Percentiles rank a stretch among this genome's conserved stretches.
Conservation (phyloP, 2,797 vertebrate genomes). For the Nannoperca australis region DNA sequence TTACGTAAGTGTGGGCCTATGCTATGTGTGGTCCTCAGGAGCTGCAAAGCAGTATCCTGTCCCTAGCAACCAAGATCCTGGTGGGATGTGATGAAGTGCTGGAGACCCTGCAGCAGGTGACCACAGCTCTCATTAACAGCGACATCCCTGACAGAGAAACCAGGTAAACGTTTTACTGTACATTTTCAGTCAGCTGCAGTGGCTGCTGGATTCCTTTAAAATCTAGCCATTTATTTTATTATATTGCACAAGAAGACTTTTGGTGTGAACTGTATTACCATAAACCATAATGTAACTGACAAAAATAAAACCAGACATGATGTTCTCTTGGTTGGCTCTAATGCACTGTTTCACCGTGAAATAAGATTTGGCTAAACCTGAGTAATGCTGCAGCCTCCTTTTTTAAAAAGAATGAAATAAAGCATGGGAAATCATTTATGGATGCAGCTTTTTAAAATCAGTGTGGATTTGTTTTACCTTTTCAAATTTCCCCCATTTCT, state of each 20-base stretch:
- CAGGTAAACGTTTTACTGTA: constrained; percentile 83
- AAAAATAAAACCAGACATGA: constrained; percentile 12
- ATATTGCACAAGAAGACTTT: constrained; percentile 12
- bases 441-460: constrained; percentile 5
- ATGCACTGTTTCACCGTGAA: constrained; percentile 30
- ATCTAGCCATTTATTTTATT: constrained; percentile 2
- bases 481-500: background rate
- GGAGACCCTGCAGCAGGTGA: constrained; percentile 97
- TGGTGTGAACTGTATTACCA: constrained; percentile 17
- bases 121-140: constrained; percentile 96
- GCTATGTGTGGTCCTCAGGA: constrained; percentile 86
- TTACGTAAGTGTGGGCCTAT: constrained; percentile 81
- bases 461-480: background rate
- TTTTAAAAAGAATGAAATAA: constrained; percentile 11
- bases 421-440: constrained; percentile 17
- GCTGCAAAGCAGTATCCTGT: constrained; percentile 95
- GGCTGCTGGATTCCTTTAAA: constrained; percentile 4
- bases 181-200: background rate
- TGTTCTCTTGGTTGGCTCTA: constrained; percentile 22
- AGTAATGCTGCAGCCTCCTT: constrained; percentile 17
- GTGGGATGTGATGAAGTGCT: constrained; percentile 98
- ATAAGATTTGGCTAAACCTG: constrained; percentile 39
- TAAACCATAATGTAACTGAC: constrained; percentile 18
- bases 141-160: constrained; percentile 92
- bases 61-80: constrained; percentile 95